Percentiles rank a stretch among this genome's conserved stretches.
Evolutionary conservation across 2,797 vertebrate species (phyloP).

Genomic region (Chelon labrosus): DNA sequence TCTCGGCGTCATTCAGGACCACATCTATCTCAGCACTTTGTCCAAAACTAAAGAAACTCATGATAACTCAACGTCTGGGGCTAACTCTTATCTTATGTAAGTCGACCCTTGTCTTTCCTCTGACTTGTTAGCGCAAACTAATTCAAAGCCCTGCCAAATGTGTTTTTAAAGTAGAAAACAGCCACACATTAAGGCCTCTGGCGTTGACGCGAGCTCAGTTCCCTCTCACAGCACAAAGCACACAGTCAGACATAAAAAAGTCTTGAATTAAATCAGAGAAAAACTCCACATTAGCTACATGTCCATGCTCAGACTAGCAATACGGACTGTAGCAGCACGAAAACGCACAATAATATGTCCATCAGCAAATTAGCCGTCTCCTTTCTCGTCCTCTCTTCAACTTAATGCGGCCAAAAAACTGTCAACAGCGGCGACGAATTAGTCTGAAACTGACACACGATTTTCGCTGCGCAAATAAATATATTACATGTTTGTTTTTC

Average conservation of each 20-base stretch:
- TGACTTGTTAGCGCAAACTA: conserved; percentile 33
- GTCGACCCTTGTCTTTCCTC: not conserved
- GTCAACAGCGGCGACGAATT: not conserved
- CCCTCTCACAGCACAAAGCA: not conserved
- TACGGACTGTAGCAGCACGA: conserved; percentile 21
- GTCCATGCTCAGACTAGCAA: conserved; percentile 51
- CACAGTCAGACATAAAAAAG: conserved; percentile 19
- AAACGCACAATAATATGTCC: conserved; percentile 52
- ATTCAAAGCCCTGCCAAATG: not conserved
- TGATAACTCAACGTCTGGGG: conserved; percentile 62
- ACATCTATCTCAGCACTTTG: conserved; percentile 96
- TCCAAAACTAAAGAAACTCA: conserved; percentile 97
- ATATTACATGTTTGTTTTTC: conserved; percentile 74
- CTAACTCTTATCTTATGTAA: conserved; percentile 14
- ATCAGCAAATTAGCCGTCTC: conserved; percentile 42
- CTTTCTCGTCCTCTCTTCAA: not conserved
- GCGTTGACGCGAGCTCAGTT: conserved; percentile 21
- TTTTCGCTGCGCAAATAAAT: not conserved
- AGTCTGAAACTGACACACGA: not conserved
- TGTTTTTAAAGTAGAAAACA: conserved; percentile 43
- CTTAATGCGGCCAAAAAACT: not conserved
- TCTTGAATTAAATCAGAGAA: conserved; percentile 18
- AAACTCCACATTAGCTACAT: conserved; percentile 60
- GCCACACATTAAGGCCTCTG: conserved; percentile 43
- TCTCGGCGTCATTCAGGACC: conserved; percentile 92